Percentiles rank a stretch among this genome's conserved stretches.
Conservation (phyloP, 1,140 invertebrate species). For the Sitobion miscanthi region DNA sequence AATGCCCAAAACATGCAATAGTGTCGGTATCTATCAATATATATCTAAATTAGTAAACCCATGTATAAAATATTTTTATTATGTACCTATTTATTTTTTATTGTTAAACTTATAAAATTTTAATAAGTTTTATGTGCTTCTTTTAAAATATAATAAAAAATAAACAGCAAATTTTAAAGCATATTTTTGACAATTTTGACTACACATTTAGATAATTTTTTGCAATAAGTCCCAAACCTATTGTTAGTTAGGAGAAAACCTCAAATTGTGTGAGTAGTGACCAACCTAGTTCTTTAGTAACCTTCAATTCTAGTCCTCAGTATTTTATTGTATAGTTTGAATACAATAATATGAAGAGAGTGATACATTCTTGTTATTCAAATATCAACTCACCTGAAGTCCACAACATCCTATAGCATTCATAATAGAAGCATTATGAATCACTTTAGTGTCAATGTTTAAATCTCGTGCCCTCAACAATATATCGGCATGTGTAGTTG, state of each 20-base stretch:
- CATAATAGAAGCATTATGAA: slow-evolving; percentile 99
- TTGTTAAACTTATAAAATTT: no score
- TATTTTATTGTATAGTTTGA: background rate
- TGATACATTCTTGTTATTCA: background rate
- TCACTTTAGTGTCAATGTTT: slow-evolving; percentile 74
- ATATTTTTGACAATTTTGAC: no score
- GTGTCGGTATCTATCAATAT: no score
- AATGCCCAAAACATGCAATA: no score
- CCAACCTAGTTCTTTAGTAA: background rate
- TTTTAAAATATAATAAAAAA: no score
- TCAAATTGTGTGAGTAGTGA: background rate
- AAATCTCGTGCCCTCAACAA: slow-evolving; percentile 85
- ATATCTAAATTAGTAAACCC: no score
- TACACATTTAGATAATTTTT: no score
- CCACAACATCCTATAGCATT: slow-evolving; percentile 97
- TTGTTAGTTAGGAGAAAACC: background rate
- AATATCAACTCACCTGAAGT: slow-evolving; percentile 69
- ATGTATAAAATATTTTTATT: no score
- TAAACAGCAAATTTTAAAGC: no score
- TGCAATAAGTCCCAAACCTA: no score
- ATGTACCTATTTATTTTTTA: no score
- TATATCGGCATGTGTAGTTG: slow-evolving; percentile 97
- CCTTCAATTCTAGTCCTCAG: background rate
- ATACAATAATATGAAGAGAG: background rate
- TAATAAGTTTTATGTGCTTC: no score